phyloP scores from a whole-genome alignment of 2,113 vertebrate genomes.

The Sisor rabdophorus region DNA sequence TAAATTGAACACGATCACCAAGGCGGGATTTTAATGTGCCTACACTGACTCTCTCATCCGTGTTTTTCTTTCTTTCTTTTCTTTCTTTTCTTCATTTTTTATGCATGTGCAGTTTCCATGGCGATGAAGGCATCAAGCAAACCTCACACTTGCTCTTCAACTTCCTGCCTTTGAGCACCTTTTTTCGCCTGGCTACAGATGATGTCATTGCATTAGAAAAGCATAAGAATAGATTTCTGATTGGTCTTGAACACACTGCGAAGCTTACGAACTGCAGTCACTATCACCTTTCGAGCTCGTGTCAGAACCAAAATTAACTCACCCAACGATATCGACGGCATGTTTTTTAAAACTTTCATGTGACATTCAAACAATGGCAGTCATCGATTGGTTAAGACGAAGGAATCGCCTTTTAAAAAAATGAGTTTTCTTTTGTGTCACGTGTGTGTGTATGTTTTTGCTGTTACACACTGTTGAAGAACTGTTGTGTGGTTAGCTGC shows the following conservation, averaged over 20 bases:
- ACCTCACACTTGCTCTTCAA: slow-evolving; percentile 41
- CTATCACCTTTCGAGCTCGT: slow-evolving; percentile 11
- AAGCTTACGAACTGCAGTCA: slow-evolving; percentile 15
- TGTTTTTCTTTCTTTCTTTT: slow-evolving; percentile 42
- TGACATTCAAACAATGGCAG: slow-evolving; percentile 17
- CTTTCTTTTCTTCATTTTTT: slow-evolving; percentile 48
- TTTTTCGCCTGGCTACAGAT: slow-evolving; percentile 73
- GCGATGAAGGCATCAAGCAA: slow-evolving; percentile 64
- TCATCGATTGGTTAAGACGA: slow-evolving; percentile 11
- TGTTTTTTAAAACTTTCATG: neutral
- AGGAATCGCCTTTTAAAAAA: neutral
- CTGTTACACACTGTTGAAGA: no score
- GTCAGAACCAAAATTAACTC: neutral
- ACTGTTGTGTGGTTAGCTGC: slow-evolving; percentile 17
- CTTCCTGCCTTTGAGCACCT: slow-evolving; percentile 65
- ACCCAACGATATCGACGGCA: slow-evolving; percentile 14
- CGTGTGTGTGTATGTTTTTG: neutral
- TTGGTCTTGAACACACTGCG: slow-evolving; percentile 32
- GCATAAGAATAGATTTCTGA: slow-evolving; percentile 58
- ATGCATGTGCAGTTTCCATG: slow-evolving; percentile 67
- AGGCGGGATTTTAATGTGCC: slow-evolving; percentile 2
- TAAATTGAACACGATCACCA: slow-evolving; percentile 21
- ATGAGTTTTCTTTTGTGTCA: neutral
- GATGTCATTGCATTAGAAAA: slow-evolving; percentile 63
- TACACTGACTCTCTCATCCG: slow-evolving; percentile 1